Conservation (phyloP, 2,888 invertebrate genomes). For the Drosophila antonietae region DNA sequence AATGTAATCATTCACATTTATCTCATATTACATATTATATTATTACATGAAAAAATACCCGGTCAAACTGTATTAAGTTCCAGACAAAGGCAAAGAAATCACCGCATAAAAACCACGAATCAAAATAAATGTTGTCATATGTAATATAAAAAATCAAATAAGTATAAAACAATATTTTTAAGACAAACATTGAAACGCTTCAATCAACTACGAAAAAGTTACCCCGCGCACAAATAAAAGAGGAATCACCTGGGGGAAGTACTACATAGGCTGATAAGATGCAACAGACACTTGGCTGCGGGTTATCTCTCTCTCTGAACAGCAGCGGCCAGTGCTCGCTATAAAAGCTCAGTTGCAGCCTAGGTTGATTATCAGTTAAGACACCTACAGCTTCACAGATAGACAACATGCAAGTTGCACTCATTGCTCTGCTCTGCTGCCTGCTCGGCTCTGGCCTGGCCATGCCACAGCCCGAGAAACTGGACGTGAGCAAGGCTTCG, state of each 20-base stretch:
- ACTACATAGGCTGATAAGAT: neutral
- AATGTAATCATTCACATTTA: too few species aligned
- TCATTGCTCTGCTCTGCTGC: conserved; percentile 41
- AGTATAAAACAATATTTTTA: too few species aligned
- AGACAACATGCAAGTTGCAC: conserved; percentile 37
- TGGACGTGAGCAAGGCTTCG: conserved; percentile 3
- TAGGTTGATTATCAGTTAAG: conserved; percentile 32
- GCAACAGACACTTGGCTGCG: neutral
- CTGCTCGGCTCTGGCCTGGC: conserved; percentile 28
- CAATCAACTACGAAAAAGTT: neutral
- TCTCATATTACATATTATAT: too few species aligned
- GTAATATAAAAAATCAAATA: neutral
- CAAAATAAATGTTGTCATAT: neutral
- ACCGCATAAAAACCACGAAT: neutral
- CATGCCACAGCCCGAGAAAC: conserved; percentile 32
- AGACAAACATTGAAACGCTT: neutral
- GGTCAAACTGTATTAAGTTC: too few species aligned
- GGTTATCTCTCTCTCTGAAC: neutral
- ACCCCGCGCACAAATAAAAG: neutral
- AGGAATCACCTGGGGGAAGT: conserved; percentile 7
- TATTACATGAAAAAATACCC: too few species aligned
- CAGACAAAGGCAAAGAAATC: too few species aligned
- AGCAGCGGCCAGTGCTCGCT: neutral
- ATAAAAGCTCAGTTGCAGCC: conserved; percentile 32
- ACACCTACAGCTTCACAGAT: conserved; percentile 14